A percentile compares a stretch with the other conserved stretches of the same genome.
Evolutionary conservation across 2,888 invertebrate species (phyloP).

Genomic region (Drosophila crucigera): DNA sequence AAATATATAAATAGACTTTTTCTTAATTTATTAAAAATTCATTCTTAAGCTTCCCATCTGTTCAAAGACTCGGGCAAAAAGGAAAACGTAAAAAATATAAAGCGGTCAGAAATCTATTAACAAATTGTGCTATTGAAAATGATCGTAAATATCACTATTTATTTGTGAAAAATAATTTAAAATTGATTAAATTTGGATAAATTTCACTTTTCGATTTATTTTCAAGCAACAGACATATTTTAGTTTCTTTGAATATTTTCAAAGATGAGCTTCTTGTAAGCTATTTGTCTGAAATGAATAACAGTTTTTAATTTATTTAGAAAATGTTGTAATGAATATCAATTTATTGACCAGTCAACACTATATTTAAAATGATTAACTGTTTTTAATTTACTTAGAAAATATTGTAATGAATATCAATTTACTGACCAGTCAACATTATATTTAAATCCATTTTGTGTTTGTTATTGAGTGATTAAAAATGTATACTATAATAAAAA

Average conservation of each 20-base stretch:
- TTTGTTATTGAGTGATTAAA: neutral
- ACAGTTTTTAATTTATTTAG: neutral
- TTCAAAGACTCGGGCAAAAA: neutral
- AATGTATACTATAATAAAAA: neutral
- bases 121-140: neutral
- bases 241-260: neutral
- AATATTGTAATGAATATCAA: neutral
- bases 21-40: neutral
- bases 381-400: neutral
- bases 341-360: neutral
- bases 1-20: neutral
- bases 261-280: neutral
- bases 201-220: too few species aligned
- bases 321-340: neutral
- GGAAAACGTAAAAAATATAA: neutral
- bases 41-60: neutral
- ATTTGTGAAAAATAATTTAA: neutral
- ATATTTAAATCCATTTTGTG: neutral
- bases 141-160: accelerated
- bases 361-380: neutral
- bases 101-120: neutral
- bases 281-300: neutral
- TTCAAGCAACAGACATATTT: too few species aligned
- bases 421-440: neutral
- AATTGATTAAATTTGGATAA: neutral